Base-by-base conservation (phyloP, 2,113 vertebrate genomes). In the Pipa parva region DNA sequence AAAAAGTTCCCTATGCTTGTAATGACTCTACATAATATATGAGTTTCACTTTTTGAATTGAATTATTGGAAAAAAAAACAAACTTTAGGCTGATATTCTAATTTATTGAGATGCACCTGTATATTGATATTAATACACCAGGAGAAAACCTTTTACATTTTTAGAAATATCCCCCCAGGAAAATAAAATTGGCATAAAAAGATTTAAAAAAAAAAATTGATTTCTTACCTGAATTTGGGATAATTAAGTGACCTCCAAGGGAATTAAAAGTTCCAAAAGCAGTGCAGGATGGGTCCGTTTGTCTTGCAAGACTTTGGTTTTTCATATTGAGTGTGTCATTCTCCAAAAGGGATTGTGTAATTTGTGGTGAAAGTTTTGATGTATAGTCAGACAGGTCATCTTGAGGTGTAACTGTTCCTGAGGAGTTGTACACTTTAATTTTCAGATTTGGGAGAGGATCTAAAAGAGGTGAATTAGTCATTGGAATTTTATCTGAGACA, bases 381-480 rank as follows among this genome's bases (percentile, higher is more conserved):
- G 91, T 82, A 64, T 94, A 92, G 75, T 97, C 94, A 22, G 89
- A 86, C 7, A 93, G 87, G 55, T 95, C 93, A 21, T 95, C 95
- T 77, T 95, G 93, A 0, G 94, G 93, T 0, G 94, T 95, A 73
- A 94, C 92, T 31, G 92, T 83, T 0, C 92, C 90, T 0, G 95
- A 92, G 0, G 90, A 94, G 76, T 94, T 97, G 67, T 92, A 97
- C 22, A 97, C 95, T 80, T 97, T 97, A 83, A 97, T 97, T 80
- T 97, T 97, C 81, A 97, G 69, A 83, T 93, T 97, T 42, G 94
- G 95, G 25, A 96, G 83, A 0, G 96, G 95, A 72, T 99, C 96
- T 64, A 99, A 84, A 59, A 99, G 92, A 0, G 96, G 95, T 39
- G 93, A 97, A 79, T 94, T 95, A 75, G 96, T 99, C 96, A 99